Evolutionary conservation across 2,113 vertebrate species (phyloP), one percentile per base, ranked within the genome.

Genomic region (Lates calcarifer): DNA sequence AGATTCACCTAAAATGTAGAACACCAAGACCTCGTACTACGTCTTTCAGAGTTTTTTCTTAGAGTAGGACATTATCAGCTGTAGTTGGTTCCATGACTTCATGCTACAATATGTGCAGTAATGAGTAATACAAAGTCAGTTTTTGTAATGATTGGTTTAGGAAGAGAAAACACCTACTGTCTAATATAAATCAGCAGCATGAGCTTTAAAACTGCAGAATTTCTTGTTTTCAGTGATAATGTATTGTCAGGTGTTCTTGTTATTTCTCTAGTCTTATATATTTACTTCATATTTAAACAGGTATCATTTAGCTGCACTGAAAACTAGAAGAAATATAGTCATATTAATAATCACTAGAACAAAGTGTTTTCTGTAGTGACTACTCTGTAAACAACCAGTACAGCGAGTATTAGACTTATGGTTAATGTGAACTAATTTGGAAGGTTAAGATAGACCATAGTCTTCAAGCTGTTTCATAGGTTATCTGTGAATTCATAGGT

Each of bases 111-210:
- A 35, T 60, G 13, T 66, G 61, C 51, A 66, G 41, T 14, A n/a
- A 60, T 51, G 11, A 53, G 20, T 31, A 10, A 58, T n/a, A 60
- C 31, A 60, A 53, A 29, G 53, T 53, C 14, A 22, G 43, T n/a
- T 68, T 41, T 26, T 61, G 55, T 60, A 39, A 47, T 65, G 20
- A 22, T 33, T 72, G 67, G 64, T 26, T 41, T 55, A 37, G n/a
- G n/a, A n/a, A n/a, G n/a, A n/a, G n/a, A n/a, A n/a, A n/a, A n/a
- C n/a, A n/a, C n/a, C n/a, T n/a, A n/a, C n/a, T n/a, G n/a, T n/a
- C n/a, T n/a, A n/a, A n/a, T n/a, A n/a, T n/a, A n/a, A n/a, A n/a
- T n/a, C n/a, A n/a, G n/a, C 24, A 26, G 26, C 26, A 26, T 24
- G n/a, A 26, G 24, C 53, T 12, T 51, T 20, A 20, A 49, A 43